These are phyloP conservation scores for Calliscelio sp. DNA, from an alignment of 2,888 invertebrate genomes.

Conservation along the genomic window DNA sequence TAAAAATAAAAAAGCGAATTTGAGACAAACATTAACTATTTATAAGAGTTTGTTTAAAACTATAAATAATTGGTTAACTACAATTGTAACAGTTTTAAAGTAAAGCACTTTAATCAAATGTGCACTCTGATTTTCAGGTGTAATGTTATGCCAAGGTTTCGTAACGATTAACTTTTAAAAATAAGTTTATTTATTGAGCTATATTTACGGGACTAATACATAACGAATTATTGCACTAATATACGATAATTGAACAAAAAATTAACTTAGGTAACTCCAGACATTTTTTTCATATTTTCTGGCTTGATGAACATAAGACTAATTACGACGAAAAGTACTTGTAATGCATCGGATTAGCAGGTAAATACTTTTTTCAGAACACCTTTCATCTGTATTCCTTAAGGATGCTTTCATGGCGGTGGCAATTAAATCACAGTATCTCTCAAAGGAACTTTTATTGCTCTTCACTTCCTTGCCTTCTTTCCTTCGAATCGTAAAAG, in stretches of 20 bases:
- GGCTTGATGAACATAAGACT: constrained; percentile 46
- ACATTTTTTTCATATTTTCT: constrained; percentile 41
- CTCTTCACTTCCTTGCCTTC: constrained; percentile 68
- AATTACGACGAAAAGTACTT: constrained; percentile 59
- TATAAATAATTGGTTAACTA: constrained; percentile 17
- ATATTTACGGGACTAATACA: too few relatives aligned
- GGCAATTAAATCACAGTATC: constrained; percentile 73
- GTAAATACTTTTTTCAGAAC: constrained; percentile 65
- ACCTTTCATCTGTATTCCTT: constrained; percentile 73
- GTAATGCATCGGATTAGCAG: constrained; percentile 69
- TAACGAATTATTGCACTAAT: too few relatives aligned
- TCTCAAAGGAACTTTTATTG: constrained; percentile 73
- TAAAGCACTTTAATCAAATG: not conserved
- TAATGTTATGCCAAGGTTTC: too few relatives aligned
- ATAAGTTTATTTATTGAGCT: too few relatives aligned
- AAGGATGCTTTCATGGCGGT: constrained; percentile 70
- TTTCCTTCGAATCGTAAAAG: constrained; percentile 63
- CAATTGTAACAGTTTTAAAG: not conserved
- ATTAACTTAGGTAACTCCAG: constrained; percentile 9
- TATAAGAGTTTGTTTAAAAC: not conserved
- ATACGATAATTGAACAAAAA: constrained; percentile 1
- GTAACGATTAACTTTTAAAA: too few relatives aligned
- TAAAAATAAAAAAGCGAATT: constrained; percentile 8
- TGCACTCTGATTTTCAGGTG: too few relatives aligned
- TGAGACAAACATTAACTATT: not conserved